Evolutionary conservation across 2,888 invertebrate genomes (phyloP).

Genomic region (Epistrophe grossulariae): DNA sequence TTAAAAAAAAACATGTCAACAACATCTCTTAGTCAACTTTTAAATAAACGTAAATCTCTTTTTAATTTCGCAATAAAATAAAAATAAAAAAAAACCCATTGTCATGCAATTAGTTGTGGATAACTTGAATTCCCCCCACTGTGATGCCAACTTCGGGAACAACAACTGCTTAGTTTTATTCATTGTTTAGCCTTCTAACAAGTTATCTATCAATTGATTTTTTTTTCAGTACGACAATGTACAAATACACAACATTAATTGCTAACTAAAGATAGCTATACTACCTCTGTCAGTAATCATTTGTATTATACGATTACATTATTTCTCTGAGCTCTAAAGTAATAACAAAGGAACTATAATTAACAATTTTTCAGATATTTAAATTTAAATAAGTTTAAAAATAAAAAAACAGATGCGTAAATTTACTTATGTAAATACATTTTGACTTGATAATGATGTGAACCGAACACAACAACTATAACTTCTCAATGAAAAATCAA

Average conservation of each 20-base stretch:
- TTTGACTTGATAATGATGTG: constrained; percentile 6
- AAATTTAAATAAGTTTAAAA: constrained; percentile 11
- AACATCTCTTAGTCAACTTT: background rate
- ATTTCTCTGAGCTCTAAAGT: background rate
- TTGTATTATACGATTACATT: background rate
- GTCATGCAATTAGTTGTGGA: background rate
- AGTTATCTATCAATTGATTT: constrained; percentile 23
- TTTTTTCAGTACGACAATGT: background rate
- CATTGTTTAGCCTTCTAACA: constrained; percentile 12
- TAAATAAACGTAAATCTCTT: constrained; percentile 22
- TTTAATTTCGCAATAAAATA: constrained; percentile 28
- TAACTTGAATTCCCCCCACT: background rate
- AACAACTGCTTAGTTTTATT: background rate
- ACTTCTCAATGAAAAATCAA: constrained; percentile 9
- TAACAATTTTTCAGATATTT: constrained; percentile 19
- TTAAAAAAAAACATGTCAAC: constrained; percentile 6
- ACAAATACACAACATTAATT: constrained; percentile 9
- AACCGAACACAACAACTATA: background rate
- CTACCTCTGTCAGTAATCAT: constrained; percentile 8
- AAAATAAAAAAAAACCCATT: constrained; percentile 4
- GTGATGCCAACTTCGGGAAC: background rate
- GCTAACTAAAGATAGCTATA: constrained; percentile 6
- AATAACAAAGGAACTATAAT: background rate
- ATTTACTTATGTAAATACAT: background rate
- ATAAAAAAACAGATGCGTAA: constrained; percentile 14